These are phyloP conservation scores for Nomada fabriciana DNA, from an alignment of 2,888 invertebrate genomes.

Conservation along the genomic window DNA sequence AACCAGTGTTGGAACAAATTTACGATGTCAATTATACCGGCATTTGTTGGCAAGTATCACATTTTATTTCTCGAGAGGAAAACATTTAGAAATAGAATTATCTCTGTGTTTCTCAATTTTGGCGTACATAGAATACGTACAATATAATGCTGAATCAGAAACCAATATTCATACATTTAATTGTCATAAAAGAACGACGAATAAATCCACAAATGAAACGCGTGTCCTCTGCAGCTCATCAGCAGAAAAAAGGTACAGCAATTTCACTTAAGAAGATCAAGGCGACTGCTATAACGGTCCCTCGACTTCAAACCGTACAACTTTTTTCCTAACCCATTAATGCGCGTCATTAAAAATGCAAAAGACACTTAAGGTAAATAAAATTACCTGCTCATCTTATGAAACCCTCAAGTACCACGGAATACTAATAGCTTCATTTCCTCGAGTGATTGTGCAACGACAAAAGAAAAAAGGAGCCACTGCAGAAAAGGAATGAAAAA, in stretches of 20 bases:
- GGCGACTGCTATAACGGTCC: neutral
- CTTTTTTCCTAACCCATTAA: slow-evolving; percentile 24
- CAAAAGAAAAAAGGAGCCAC: neutral
- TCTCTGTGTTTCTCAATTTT: too few species aligned
- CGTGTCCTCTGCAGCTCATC: neutral
- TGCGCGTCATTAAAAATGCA: slow-evolving; percentile 23
- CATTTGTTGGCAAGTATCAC: too few species aligned
- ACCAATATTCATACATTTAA: neutral
- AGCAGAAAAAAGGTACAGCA: neutral
- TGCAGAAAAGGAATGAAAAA: too few species aligned
- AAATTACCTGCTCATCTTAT: slow-evolving; percentile 20
- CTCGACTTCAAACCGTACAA: neutral
- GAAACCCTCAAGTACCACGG: neutral
- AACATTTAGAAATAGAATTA: too few species aligned
- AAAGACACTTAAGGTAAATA: slow-evolving; percentile 18
- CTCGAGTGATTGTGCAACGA: neutral
- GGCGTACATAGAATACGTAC: too few species aligned
- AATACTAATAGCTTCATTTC: slow-evolving; percentile 13
- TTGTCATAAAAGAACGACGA: neutral
- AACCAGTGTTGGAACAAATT: too few species aligned
- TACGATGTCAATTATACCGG: too few species aligned
- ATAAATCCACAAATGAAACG: neutral
- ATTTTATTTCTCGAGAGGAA: too few species aligned
- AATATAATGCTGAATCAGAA: too few species aligned
- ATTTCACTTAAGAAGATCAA: slow-evolving; percentile 20